These are phyloP conservation scores for Cydia pomonella DNA, from an alignment of 1,140 invertebrate species.

Conservation along the genomic window DNA sequence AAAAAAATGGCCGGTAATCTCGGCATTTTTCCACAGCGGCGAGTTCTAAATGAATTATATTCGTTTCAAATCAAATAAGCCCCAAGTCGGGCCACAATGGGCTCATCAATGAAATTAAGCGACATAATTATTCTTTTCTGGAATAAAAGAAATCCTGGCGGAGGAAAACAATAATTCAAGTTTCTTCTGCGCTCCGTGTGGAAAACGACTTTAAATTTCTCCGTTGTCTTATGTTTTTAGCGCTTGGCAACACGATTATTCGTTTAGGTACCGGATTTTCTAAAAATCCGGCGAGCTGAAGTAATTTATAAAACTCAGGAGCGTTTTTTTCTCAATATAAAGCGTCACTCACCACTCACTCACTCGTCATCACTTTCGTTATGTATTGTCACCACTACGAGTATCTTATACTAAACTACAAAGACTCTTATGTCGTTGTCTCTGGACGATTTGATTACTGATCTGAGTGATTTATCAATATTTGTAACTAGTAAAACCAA, in stretches of 20 bases:
- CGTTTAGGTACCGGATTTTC: not conserved
- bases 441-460: too few species aligned
- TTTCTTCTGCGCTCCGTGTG: conserved; percentile 16
- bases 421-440: too few species aligned
- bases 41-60: conserved; percentile 57
- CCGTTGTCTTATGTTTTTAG: not conserved
- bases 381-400: too few species aligned
- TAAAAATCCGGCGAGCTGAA: not conserved
- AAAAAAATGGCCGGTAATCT: conserved; percentile 43
- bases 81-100: conserved; percentile 45
- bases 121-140: conserved; percentile 64
- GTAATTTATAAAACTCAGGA: not conserved
- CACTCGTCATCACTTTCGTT: too few species aligned
- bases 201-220: conserved; percentile 1
- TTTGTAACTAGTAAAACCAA: not conserved
- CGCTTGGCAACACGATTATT: not conserved
- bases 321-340: not conserved
- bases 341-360: too few species aligned
- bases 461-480: too few species aligned
- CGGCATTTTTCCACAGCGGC: conserved; percentile 46
- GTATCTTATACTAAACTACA: too few species aligned
- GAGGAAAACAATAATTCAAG: conserved; percentile 27
- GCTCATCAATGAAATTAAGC: conserved; percentile 59
- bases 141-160: conserved; percentile 37
- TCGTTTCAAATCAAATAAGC: conserved; percentile 60